These are phyloP conservation scores for Hypomecis atomaria DNA, from an alignment of 2,888 invertebrate species.

Conservation along the genomic window DNA sequence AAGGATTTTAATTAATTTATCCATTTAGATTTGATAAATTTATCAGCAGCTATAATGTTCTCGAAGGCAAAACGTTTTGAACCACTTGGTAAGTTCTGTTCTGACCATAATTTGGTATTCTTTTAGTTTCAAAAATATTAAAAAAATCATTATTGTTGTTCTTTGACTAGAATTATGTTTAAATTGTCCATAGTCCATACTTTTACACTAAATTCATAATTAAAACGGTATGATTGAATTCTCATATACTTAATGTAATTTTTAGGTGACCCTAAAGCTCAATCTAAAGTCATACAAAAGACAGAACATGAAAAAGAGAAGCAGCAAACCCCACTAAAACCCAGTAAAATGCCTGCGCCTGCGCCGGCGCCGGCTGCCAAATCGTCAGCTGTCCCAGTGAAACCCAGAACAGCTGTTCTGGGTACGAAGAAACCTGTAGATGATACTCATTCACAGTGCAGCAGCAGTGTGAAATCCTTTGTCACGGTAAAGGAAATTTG, in stretches of 20 bases:
- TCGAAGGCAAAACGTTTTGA: slow-evolving; percentile 80
- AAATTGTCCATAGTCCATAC: too few species aligned
- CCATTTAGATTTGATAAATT: background rate
- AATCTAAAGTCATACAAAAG: slow-evolving; percentile 49
- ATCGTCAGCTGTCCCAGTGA: slow-evolving; percentile 34
- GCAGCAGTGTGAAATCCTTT: slow-evolving; percentile 71
- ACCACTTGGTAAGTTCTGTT: slow-evolving; percentile 62
- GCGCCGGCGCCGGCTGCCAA: slow-evolving; percentile 7
- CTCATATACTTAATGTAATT: background rate
- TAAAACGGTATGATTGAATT: too few species aligned
- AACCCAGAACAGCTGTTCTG: slow-evolving; percentile 42
- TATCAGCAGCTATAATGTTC: slow-evolving; percentile 61
- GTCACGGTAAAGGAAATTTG: slow-evolving; percentile 59
- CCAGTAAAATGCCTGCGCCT: slow-evolving; percentile 39
- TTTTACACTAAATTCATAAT: too few species aligned
- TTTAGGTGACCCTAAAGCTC: slow-evolving; percentile 54
- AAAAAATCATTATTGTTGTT: background rate
- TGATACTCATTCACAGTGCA: slow-evolving; percentile 70
- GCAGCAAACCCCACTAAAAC: slow-evolving; percentile 36
- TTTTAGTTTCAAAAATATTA: background rate
- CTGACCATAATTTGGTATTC: background rate
- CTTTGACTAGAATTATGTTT: background rate
- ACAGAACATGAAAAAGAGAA: slow-evolving; percentile 51
- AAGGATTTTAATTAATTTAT: slow-evolving; percentile 5
- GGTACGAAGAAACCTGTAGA: slow-evolving; percentile 31